Evolutionary conservation across 2,113 vertebrate species (phyloP).

Genomic region (Eulemur rufifrons): DNA sequence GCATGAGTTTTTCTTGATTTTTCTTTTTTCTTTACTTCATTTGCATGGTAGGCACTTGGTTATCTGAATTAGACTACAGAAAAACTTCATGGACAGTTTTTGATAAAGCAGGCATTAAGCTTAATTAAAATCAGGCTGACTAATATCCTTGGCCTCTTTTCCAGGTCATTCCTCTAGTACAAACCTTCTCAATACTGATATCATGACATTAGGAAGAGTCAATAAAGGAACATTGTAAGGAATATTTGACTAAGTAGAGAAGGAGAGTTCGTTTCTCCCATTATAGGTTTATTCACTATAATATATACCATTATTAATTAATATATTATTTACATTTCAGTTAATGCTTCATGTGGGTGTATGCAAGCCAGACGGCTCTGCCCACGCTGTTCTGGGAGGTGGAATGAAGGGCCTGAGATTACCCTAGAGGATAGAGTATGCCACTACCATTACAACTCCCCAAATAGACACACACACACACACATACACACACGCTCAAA

Average conservation of each 20-base stretch:
- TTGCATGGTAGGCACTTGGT: not conserved
- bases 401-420: not conserved
- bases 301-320: not conserved
- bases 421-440: not conserved
- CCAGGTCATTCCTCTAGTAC: not conserved
- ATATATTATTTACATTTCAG: not conserved
- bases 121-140: not conserved
- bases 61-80: not conserved
- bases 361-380: not conserved
- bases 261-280: not conserved
- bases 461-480: not conserved
- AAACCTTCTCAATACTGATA: not conserved
- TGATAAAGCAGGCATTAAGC: not conserved
- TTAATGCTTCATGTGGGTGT: not conserved
- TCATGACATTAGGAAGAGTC: not conserved
- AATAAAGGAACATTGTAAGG: not conserved
- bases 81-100: not conserved
- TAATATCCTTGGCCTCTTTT: not conserved
- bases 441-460: not conserved
- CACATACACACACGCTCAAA: no score
- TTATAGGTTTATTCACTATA: not conserved
- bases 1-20: not conserved
- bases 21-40: not conserved
- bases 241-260: not conserved
- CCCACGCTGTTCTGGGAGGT: not conserved